phyloP scores from a whole-genome alignment of 2,113 vertebrate species.

The Myanophis thanlyinensis region DNA sequence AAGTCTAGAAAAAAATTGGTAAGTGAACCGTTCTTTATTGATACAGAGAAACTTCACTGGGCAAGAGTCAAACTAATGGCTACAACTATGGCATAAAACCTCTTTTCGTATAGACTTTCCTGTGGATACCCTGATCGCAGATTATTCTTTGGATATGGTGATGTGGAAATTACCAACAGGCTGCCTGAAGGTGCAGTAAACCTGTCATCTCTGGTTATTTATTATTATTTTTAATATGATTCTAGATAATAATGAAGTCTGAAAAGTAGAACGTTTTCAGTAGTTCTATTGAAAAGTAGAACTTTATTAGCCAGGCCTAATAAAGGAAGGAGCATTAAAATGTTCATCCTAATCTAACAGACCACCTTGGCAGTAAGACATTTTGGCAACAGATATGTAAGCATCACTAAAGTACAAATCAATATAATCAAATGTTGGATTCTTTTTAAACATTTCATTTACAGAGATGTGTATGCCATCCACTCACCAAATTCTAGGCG shows the following conservation, averaged over 20 bases:
- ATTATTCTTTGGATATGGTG: neutral
- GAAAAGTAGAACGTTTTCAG: neutral
- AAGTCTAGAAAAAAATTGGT: neutral
- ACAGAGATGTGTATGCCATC: neutral
- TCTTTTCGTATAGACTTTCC: neutral
- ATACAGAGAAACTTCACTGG: neutral
- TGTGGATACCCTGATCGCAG: neutral
- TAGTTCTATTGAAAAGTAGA: neutral
- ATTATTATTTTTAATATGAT: neutral
- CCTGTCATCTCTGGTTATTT: neutral
- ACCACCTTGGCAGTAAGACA: neutral
- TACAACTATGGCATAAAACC: neutral
- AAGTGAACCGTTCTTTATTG: neutral
- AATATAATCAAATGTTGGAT: neutral
- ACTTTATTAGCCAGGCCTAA: neutral
- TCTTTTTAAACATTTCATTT: neutral
- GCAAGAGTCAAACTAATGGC: neutral
- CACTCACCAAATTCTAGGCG: neutral
- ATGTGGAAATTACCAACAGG: neutral
- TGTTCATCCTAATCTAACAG: neutral
- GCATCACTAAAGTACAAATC: neutral
- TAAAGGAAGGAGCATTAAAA: neutral
- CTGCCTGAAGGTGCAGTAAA: neutral
- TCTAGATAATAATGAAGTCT: neutral
- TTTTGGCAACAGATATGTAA: neutral